A percentile compares a stretch with the other conserved stretches of the same genome.
Conservation (phyloP, 2,888 invertebrate genomes). For the Cabera pusaria region DNA sequence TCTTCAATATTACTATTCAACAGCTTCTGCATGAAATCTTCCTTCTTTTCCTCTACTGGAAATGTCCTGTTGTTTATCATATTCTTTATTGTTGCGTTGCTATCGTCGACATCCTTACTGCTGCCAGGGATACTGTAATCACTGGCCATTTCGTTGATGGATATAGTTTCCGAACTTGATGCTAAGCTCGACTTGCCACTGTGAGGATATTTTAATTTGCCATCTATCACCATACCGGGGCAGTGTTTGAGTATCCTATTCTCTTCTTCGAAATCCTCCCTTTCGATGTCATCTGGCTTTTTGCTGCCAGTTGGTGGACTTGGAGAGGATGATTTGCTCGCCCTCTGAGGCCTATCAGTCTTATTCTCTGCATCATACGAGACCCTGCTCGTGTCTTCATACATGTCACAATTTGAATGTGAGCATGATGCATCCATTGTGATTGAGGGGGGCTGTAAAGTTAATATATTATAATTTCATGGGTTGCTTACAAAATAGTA, state of each 20-base stretch:
- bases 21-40: constrained; percentile 74
- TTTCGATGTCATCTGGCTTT: constrained; percentile 68
- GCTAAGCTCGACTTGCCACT: constrained; percentile 67
- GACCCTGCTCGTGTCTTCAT: constrained; percentile 50
- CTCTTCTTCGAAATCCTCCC: constrained; percentile 76
- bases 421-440: constrained; percentile 78
- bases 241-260: constrained; percentile 71
- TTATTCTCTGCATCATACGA: constrained; percentile 61
- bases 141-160: constrained; percentile 53
- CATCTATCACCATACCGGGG: constrained; percentile 66
- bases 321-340: constrained; percentile 42
- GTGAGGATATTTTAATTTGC: constrained; percentile 59
- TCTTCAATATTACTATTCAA: constrained; percentile 63
- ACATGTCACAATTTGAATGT: constrained; percentile 58
- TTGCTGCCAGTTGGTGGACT: constrained; percentile 44
- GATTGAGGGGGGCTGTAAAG: constrained; percentile 15
- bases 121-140: constrained; percentile 68
- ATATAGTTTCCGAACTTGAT: constrained; percentile 72
- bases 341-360: constrained; percentile 58
- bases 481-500: too few species aligned
- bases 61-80: constrained; percentile 49
- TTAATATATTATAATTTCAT: too few species aligned
- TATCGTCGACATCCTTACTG: constrained; percentile 67
- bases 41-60: constrained; percentile 50
- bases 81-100: constrained; percentile 65